Conservation (phyloP, 2,888 invertebrate genomes). For the Tetropium fuscum region DNA sequence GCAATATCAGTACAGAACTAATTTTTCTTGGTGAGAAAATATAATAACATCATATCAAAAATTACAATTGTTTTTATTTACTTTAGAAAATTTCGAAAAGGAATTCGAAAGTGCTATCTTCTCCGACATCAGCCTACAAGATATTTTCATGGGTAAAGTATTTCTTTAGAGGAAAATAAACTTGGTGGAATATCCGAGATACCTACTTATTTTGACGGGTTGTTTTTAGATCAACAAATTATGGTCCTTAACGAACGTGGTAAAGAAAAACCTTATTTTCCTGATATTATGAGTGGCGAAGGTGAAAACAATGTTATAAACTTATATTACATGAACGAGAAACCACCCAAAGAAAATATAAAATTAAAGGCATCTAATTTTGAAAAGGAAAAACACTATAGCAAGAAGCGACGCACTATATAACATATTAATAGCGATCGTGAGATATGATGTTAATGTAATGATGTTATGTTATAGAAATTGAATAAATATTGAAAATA, state of each 20-base stretch:
- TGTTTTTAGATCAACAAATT: slow-evolving; percentile 34
- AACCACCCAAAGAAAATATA: slow-evolving; percentile 28
- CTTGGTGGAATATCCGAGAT: no score
- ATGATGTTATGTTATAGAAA: no score
- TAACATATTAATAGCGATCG: no score
- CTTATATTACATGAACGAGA: slow-evolving; percentile 36
- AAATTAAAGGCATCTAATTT: slow-evolving; percentile 32
- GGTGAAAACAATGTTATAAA: slow-evolving; percentile 35
- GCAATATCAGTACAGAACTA: slow-evolving; percentile 30
- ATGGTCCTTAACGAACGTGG: slow-evolving; percentile 31
- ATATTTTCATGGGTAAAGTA: slow-evolving; percentile 35
- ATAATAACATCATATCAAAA: neutral
- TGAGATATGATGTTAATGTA: no score
- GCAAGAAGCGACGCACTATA: slow-evolving; percentile 21
- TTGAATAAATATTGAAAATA: no score
- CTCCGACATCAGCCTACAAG: slow-evolving; percentile 35
- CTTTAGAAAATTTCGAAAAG: slow-evolving; percentile 35
- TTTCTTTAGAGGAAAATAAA: no score
- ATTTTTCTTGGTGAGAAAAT: slow-evolving; percentile 34
- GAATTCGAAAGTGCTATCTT: slow-evolving; percentile 31
- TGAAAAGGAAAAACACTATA: slow-evolving; percentile 30
- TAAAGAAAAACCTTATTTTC: slow-evolving; percentile 26
- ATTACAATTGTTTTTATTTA: neutral
- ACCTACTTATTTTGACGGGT: no score
- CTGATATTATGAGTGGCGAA: slow-evolving; percentile 29